Percentiles rank a stretch among this genome's conserved stretches.
phyloP scores from a whole-genome alignment of 2,797 vertebrate species.

The Acrossocheilus wenchowensis region DNA sequence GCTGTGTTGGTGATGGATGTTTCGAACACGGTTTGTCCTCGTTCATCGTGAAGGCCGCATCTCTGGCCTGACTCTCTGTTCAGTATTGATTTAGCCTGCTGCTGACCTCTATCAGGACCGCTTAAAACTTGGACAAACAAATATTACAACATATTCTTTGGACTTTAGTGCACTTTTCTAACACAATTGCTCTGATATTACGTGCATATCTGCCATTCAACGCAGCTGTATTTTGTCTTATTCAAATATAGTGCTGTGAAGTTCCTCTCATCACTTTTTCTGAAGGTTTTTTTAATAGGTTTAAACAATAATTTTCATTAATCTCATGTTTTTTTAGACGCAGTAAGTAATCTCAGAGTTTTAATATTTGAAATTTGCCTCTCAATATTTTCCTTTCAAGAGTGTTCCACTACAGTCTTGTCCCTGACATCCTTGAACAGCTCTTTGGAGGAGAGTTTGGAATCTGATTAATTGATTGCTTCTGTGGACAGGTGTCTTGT shows the following conservation, averaged over 20 bases:
- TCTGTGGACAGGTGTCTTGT: no score
- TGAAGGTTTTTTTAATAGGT: background rate
- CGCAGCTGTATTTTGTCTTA: background rate
- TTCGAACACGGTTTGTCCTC: conserved; percentile 24
- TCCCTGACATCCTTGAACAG: no score
- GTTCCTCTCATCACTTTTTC: background rate
- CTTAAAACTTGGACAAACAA: conserved; percentile 48
- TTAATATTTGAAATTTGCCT: background rate
- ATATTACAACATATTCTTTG: conserved; percentile 49
- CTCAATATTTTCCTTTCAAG: background rate
- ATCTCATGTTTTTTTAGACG: background rate
- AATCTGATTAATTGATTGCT: no score
- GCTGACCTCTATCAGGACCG: conserved; percentile 33
- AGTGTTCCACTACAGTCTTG: no score
- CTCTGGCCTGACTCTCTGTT: conserved; percentile 35
- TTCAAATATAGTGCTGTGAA: background rate
- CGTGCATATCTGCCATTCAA: conserved; percentile 1
- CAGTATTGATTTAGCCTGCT: conserved; percentile 49
- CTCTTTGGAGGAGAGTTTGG: no score
- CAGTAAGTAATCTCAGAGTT: background rate
- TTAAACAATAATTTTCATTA: no score
- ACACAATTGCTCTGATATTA: conserved; percentile 3
- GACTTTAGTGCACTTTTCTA: conserved; percentile 30
- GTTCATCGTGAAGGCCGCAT: conserved; percentile 12
- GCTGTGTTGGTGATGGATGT: background rate